Evolutionary conservation across 2,113 vertebrate species (phyloP).

Genomic region (Genyomyrus donnyi): DNA sequence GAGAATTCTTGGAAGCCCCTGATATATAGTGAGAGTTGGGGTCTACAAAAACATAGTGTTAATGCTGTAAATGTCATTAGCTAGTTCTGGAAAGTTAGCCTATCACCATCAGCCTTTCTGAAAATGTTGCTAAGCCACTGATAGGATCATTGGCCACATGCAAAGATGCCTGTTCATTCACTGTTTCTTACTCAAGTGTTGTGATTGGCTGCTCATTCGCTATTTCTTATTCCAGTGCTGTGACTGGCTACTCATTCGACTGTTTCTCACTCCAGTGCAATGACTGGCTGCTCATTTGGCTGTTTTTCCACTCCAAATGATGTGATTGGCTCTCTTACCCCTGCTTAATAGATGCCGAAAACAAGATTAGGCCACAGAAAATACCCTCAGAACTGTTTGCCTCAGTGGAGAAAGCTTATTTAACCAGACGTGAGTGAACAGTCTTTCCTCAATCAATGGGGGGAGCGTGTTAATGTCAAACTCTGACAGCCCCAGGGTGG

Average conservation of each 20-base stretch:
- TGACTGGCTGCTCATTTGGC: background rate
- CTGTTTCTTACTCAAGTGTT: background rate
- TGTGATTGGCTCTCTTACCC: background rate
- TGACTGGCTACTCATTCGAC: background rate
- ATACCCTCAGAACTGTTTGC: background rate
- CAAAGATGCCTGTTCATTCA: background rate
- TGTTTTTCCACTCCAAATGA: background rate
- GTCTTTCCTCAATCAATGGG: background rate
- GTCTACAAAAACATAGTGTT: background rate
- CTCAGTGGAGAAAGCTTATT: background rate
- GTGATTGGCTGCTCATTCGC: background rate
- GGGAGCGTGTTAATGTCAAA: background rate
- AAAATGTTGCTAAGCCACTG: background rate
- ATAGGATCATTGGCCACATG: background rate
- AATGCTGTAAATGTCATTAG: background rate
- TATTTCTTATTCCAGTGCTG: background rate
- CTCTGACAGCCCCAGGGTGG: background rate
- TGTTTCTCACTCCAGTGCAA: background rate
- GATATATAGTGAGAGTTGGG: background rate
- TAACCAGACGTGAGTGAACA: background rate
- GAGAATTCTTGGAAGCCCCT: background rate
- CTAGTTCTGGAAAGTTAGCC: background rate
- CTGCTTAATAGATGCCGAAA: background rate
- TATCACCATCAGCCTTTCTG: background rate
- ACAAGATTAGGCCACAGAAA: background rate